Conservation (phyloP, 2,888 invertebrate genomes). For the Eristalis arbustorum region DNA sequence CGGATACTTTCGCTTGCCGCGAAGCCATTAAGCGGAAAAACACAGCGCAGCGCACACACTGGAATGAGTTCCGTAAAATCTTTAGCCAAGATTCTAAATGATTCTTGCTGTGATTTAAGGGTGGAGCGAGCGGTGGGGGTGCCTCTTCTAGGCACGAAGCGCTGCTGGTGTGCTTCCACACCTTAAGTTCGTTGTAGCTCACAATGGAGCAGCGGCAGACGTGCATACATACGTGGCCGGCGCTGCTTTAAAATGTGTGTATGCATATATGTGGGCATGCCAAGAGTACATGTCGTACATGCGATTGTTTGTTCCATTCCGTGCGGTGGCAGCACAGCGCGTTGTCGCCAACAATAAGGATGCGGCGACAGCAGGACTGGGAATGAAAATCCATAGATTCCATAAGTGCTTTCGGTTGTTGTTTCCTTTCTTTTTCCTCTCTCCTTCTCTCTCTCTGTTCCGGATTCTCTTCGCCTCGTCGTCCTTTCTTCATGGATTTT, state of each 20-base stretch:
- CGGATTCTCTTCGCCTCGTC: not conserved
- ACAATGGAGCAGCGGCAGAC: not conserved
- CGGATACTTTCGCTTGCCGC: slow-evolving; percentile 31
- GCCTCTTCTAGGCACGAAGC: not conserved
- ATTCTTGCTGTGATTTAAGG: slow-evolving; percentile 38
- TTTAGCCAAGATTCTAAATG: slow-evolving; percentile 43
- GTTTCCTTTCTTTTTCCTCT: not conserved
- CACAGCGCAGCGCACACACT: not conserved
- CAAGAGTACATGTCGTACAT: not conserved
- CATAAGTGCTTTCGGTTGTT: slow-evolving; percentile 46
- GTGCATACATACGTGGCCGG: not conserved
- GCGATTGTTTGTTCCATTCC: slow-evolving; percentile 6
- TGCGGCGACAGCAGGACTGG: slow-evolving; percentile 56
- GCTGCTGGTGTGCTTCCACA: slow-evolving; percentile 11
- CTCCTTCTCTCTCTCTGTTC: not conserved
- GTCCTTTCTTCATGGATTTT: slow-evolving; percentile 6
- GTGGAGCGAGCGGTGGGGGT: not conserved
- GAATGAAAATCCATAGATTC: slow-evolving; percentile 54
- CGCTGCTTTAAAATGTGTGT: not conserved
- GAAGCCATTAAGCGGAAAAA: slow-evolving; percentile 37
- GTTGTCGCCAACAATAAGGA: slow-evolving; percentile 53
- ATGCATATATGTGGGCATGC: not conserved
- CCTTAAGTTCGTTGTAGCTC: not conserved
- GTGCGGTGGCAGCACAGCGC: slow-evolving; percentile 13
- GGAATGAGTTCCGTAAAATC: slow-evolving; percentile 29